Percentiles rank a stretch among this genome's conserved stretches.
Evolutionary conservation across 2,113 vertebrate species (phyloP).

Genomic region (Prietella phreatophila): DNA sequence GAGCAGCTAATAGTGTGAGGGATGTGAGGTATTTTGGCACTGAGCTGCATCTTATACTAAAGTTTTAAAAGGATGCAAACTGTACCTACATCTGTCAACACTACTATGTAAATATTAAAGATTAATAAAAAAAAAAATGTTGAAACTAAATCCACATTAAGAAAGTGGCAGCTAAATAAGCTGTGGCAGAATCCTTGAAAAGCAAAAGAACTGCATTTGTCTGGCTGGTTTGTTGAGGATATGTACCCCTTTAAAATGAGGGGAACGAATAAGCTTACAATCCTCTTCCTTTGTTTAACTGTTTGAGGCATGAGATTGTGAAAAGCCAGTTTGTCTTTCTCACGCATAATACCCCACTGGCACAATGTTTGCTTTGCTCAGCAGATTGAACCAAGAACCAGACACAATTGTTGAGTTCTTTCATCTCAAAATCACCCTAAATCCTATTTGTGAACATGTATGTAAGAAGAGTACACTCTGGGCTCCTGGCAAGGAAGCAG

Average conservation of each 20-base stretch:
- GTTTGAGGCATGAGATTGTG: constrained; percentile 35
- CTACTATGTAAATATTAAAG: constrained; percentile 50
- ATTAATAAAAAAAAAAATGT: constrained; percentile 38
- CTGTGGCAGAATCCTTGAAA: constrained; percentile 9
- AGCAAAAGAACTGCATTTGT: constrained; percentile 24
- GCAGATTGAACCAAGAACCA: constrained; percentile 35
- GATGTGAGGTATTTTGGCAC: constrained; percentile 41
- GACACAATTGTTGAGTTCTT: constrained; percentile 29
- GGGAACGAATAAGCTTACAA: constrained; percentile 30
- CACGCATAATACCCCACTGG: constrained; percentile 34
- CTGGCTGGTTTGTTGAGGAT: constrained; percentile 37
- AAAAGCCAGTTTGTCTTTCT: constrained; percentile 53
- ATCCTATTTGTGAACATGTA: constrained; percentile 29
- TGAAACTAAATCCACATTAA: neutral
- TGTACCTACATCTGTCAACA: constrained; percentile 43
- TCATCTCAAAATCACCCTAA: constrained; percentile 18
- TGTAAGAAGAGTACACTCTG: constrained; percentile 18
- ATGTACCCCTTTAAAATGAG: constrained; percentile 35
- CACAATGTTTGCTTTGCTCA: constrained; percentile 41
- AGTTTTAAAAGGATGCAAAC: constrained; percentile 49
- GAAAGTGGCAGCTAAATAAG: neutral
- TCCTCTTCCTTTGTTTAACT: constrained; percentile 25
- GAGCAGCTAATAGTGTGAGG: constrained; percentile 20
- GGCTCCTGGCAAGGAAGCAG: neutral
- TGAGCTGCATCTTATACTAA: constrained; percentile 27